These are phyloP conservation scores for Romanogobio albipinnatus DNA, from an alignment of 2,113 vertebrate genomes.

Conservation along the genomic window DNA sequence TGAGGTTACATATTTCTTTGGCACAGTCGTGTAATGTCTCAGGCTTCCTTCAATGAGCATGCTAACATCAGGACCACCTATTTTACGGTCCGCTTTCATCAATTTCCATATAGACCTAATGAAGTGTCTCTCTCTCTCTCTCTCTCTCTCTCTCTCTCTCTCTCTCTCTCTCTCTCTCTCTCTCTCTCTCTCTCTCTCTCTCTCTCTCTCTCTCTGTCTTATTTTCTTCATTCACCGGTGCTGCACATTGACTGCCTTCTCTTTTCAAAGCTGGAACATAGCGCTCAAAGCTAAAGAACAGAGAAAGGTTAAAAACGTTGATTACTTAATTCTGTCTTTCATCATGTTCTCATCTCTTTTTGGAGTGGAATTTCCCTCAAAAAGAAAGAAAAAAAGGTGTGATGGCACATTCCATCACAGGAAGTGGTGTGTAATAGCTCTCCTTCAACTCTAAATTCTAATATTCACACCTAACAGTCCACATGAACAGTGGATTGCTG, in stretches of 20 bases:
- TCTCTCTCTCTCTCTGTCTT: slow-evolving; percentile 15
- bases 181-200: not conserved
- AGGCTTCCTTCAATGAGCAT: slow-evolving; percentile 24
- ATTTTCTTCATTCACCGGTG: slow-evolving; percentile 12
- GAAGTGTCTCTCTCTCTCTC: slow-evolving; percentile 37
- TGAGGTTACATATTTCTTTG: slow-evolving; percentile 16
- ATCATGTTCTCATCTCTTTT: slow-evolving; percentile 53
- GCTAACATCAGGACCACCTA: not conserved
- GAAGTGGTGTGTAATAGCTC: slow-evolving; percentile 41
- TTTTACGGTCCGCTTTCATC: slow-evolving; percentile 51
- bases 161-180: not conserved
- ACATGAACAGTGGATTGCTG: not conserved
- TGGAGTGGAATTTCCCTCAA: slow-evolving; percentile 51
- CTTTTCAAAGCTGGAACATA: slow-evolving; percentile 22
- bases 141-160: not conserved
- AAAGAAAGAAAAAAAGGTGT: slow-evolving; percentile 49
- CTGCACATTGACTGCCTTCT: slow-evolving; percentile 32
- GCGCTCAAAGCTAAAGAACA: slow-evolving; percentile 52
- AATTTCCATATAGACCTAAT: slow-evolving; percentile 52
- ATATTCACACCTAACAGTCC: slow-evolving; percentile 37
- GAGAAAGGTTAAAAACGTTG: slow-evolving; percentile 41
- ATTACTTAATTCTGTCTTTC: slow-evolving; percentile 56
- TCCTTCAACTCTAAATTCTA: slow-evolving; percentile 37
- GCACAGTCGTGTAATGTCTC: slow-evolving; percentile 12
- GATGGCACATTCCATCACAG: slow-evolving; percentile 52